Percentiles rank a stretch among this genome's conserved stretches.
These are phyloP conservation scores for Petaurus breviceps DNA, from an alignment of 2,113 vertebrate genomes.

Conservation along the genomic window DNA sequence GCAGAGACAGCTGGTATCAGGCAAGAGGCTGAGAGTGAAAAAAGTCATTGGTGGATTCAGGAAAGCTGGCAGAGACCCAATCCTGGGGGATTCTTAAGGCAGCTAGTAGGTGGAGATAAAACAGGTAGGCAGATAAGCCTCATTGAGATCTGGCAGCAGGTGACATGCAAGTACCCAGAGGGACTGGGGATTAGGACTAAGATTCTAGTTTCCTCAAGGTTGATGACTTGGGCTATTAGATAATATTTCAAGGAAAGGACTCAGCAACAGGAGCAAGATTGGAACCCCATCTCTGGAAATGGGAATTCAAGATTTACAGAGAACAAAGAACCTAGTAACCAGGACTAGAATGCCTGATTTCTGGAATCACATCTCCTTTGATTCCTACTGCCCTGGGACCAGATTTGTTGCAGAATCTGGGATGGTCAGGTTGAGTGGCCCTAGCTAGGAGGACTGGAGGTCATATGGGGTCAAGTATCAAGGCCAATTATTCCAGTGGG, in stretches of 20 bases:
- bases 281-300: neutral
- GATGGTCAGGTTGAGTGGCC: neutral
- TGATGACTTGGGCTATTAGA: neutral
- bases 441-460: neutral
- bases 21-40: neutral
- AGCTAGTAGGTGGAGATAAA: neutral
- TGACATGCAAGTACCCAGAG: neutral
- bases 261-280: neutral
- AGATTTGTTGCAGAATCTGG: neutral
- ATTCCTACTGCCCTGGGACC: neutral
- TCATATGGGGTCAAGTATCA: neutral
- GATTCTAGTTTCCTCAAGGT: neutral
- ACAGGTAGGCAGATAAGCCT: neutral
- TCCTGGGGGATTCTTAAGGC: neutral
- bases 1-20: neutral
- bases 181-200: neutral
- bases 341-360: neutral
- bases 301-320: neutral
- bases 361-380: neutral
- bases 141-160: neutral
- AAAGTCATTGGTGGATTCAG: neutral
- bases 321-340: neutral
- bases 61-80: neutral
- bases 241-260: neutral
- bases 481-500: neutral